Conservation (phyloP, 2,888 invertebrate species). For the Agonum fuliginosum region DNA sequence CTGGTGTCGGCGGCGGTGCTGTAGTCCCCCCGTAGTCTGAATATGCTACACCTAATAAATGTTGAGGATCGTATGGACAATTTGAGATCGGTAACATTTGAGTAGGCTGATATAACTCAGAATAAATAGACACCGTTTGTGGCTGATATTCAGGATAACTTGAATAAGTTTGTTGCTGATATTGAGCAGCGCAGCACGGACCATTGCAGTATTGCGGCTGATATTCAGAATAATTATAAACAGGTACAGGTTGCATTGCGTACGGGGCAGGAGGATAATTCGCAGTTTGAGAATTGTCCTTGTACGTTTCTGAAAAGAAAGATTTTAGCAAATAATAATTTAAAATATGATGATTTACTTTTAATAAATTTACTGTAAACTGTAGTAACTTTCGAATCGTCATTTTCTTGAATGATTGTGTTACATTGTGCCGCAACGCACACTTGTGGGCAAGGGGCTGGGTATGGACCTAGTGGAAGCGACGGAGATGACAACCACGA, state of each 20-base stretch:
- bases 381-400: slow-evolving; percentile 29
- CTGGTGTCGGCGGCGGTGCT: too few relatives aligned
- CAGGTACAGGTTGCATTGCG: slow-evolving; percentile 72
- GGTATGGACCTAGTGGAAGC: too few relatives aligned
- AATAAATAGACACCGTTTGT: too few relatives aligned
- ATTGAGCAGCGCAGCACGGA: neutral
- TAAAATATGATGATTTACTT: slow-evolving; percentile 14
- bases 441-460: too few relatives aligned
- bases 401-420: slow-evolving; percentile 11
- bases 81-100: too few relatives aligned
- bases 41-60: too few relatives aligned
- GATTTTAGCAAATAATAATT: neutral
- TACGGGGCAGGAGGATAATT: slow-evolving; percentile 69
- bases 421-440: slow-evolving; percentile 33
- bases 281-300: slow-evolving; percentile 8
- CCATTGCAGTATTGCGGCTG: slow-evolving; percentile 2
- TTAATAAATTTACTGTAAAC: slow-evolving; percentile 31
- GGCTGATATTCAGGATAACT: neutral
- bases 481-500: neutral
- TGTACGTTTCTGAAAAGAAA: slow-evolving; percentile 20
- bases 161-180: neutral
- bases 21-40: too few relatives aligned
- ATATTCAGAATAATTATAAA: neutral
- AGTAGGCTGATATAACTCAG: too few relatives aligned
- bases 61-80: too few relatives aligned